Conservation (phyloP, 2,113 vertebrate species). For the Dipodomys stephensi region DNA sequence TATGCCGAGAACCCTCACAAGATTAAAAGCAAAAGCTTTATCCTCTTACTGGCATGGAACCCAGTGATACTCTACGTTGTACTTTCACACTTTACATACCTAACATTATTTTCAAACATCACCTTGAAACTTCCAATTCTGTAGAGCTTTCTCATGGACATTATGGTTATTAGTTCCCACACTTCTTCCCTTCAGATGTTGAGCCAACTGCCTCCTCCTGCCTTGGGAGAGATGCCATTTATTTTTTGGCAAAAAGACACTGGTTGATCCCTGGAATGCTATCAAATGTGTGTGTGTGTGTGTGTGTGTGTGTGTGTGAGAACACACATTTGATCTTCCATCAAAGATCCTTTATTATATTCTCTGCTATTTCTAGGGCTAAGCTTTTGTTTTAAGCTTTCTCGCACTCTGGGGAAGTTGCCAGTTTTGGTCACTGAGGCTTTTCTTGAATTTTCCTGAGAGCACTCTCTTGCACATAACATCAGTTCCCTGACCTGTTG, state of each 20-base stretch:
- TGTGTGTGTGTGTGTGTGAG: too few relatives aligned
- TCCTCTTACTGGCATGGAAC: not conserved
- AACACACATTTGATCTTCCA: not conserved
- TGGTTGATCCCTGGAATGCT: constrained; percentile 19
- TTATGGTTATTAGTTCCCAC: constrained; percentile 20
- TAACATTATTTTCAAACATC: constrained; percentile 18
- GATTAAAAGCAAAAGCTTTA: constrained; percentile 26
- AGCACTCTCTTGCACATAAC: not conserved
- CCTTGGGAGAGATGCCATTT: constrained; percentile 49
- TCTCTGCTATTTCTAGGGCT: constrained; percentile 17
- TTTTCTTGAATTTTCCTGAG: constrained; percentile 28
- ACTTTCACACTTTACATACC: not conserved
- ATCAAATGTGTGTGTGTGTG: constrained; percentile 36
- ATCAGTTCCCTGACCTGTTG: not conserved
- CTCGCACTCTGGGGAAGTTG: not conserved
- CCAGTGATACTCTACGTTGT: not conserved
- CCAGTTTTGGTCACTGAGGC: not conserved
- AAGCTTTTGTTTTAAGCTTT: constrained; percentile 25
- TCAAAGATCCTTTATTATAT: constrained; percentile 40
- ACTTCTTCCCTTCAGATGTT: not conserved
- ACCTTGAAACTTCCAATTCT: not conserved
- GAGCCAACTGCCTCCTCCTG: constrained; percentile 3
- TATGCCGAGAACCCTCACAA: not conserved
- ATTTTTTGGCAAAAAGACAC: constrained; percentile 37
- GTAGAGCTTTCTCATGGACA: not conserved